Evolutionary conservation across 2,888 invertebrate genomes (phyloP), one percentile per base, ranked within the genome.

Genomic region (Lumbricus terrestris): DNA sequence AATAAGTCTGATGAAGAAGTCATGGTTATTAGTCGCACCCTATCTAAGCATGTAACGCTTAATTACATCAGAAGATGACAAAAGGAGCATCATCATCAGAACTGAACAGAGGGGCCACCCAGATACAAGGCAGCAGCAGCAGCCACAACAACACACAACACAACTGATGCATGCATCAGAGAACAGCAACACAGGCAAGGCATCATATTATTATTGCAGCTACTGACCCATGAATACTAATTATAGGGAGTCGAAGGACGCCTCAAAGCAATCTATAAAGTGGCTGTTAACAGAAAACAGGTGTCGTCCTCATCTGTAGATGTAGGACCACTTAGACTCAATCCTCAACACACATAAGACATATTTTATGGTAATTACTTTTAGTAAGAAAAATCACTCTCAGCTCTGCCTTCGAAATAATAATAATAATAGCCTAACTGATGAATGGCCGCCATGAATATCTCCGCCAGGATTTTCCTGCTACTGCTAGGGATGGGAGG

Each of bases 211-310:
- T 85, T 85, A 85, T 37, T 85, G 37, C 35, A 35, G 85, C 20
- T 35, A 85, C 18, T 85, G 85, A 85, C 85, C 85, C 85, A 85
- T 85, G 37, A 85, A 37, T 37, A 85, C 85, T 85, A 85, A 85
- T 85, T 85, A 85, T 85, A 37, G n/a, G 20, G 85, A 35, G 85
- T 34, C 16, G n/a, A 34, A 34, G 0, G 1, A 34, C 2, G 1
- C 16, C 85, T 35, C 37, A 0, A 85, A 35, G 34, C 35, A 34
- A 85, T 85, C 85, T 35, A 85, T 37, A 34, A 37, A 85, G 11
- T 18, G 23, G 15, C 35, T n/a, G n/a, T 8, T 85, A 85, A 85
- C 35, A 85, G 37, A 37, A 85, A 85, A 85, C 85, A 85, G 85
- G 85, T 85, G 85, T 35, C 35, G 2, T 34, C 6, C n/a, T n/a